A percentile compares a stretch with the other conserved stretches of the same genome.
Evolutionary conservation across 2,888 invertebrate species (phyloP).

Genomic region (Mimas tiliae): DNA sequence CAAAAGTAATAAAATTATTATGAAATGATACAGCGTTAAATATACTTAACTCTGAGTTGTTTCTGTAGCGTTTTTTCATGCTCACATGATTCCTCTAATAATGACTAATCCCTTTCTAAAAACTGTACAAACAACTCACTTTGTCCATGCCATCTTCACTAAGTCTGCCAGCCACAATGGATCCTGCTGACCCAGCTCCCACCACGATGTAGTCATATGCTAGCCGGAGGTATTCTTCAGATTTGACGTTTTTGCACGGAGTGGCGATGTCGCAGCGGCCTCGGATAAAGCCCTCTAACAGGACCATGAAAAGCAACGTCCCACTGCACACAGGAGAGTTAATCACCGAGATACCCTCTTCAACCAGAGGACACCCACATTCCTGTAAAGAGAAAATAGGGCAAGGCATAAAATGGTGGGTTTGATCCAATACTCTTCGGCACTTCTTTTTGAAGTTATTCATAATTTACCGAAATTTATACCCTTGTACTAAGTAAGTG

Average conservation of each 20-base stretch:
- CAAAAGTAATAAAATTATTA: too few relatives aligned
- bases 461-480: too few relatives aligned
- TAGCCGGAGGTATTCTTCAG: constrained; percentile 57
- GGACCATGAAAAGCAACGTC: constrained; percentile 83
- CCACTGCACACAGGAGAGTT: constrained; percentile 83
- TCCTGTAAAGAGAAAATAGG: constrained; percentile 48
- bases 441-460: too few relatives aligned
- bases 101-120: too few relatives aligned
- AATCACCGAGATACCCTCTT: constrained; percentile 77
- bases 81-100: too few relatives aligned
- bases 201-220: constrained; percentile 87
- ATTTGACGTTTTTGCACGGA: constrained; percentile 81
- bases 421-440: too few relatives aligned
- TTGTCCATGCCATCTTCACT: constrained; percentile 82
- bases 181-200: constrained; percentile 86
- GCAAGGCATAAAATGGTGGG: neutral
- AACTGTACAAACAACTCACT: constrained; percentile 40
- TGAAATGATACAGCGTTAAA: too few relatives aligned
- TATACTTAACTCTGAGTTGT: too few relatives aligned
- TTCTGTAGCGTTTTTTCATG: too few relatives aligned
- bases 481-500: too few relatives aligned
- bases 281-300: constrained; percentile 84
- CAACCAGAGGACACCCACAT: constrained; percentile 78
- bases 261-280: constrained; percentile 78
- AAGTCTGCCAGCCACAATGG: constrained; percentile 86